Base-by-base conservation (phyloP, 53 echinoderm and acorn worm species). In the Paelopatides confundens region DNA sequence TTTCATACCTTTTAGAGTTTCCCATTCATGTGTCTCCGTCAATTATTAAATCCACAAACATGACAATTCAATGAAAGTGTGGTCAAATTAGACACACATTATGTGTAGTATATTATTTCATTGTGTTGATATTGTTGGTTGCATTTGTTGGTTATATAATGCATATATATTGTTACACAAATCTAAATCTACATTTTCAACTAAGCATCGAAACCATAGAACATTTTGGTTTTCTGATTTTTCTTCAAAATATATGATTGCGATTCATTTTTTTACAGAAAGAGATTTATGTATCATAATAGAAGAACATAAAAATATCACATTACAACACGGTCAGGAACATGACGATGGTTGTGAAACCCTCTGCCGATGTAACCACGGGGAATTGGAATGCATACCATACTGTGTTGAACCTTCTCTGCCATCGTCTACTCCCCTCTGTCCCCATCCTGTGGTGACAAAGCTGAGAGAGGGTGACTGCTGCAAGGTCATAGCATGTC, bases 401-500 rank as follows among this genome's bases (percentile, higher is more conserved):
- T 86, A 92, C 77, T 98, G 99, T 81, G 94, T 92, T 31, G 69
- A 85, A 31, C 99, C 96, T 4, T 89, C 93, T 2, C 76, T 81
- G 3, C 95, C 94, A 6, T 87, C 87, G 11, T 93, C 94, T 2
- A 94, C 94, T 28, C 93, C 94, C 28, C 93, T 96, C 38, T 98
- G 99, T 54, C 99, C 95, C 4, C 89, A 82, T 21, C 99, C 99
- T 6, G 92, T 96, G 28, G 66, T 99, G 46, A 92, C 94, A 40
- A 99, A 96, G 65, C 91, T 95, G 24, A 88, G 87, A 40, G 84
- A 89, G 10, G 93, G 88, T 14, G 99, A 96, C 39, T 99, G 99
- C 86, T 99, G 99, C 38, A 82, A 91, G 85, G 99, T 95, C 65
- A 93, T 99, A 5, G 95, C 94, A 0, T 99, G 99, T 54, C 95